Evolutionary conservation across 2,113 vertebrate genomes (phyloP).

Genomic region (Numenius arquata): DNA sequence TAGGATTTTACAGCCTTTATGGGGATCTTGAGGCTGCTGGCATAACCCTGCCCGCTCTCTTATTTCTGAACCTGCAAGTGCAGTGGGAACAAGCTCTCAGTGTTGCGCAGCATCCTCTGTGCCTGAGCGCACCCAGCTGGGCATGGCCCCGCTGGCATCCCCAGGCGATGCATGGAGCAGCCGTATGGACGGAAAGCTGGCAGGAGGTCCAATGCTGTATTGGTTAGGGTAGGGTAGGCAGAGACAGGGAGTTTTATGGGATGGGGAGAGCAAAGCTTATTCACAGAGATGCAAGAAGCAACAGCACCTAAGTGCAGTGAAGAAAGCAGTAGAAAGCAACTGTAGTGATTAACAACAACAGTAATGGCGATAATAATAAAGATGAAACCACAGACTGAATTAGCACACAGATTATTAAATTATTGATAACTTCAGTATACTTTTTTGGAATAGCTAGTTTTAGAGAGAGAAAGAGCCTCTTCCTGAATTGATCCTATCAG

Average conservation of each 20-base stretch:
- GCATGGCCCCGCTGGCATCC: accelerated
- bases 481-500: not conserved
- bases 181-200: not conserved
- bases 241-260: not conserved
- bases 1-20: not conserved
- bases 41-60: not conserved
- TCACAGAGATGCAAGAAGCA: not conserved
- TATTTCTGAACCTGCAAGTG: not conserved
- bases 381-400: not conserved
- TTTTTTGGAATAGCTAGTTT: not conserved
- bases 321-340: not conserved
- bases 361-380: not conserved
- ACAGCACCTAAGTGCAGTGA: not conserved
- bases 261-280: not conserved
- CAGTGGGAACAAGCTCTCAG: not conserved
- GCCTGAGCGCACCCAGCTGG: accelerated
- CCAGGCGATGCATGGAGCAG: not conserved
- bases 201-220: not conserved
- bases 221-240: not conserved
- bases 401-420: not conserved
- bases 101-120: not conserved
- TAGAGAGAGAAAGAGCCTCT: not conserved
- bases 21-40: not conserved
- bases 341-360: not conserved
- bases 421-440: not conserved